Evolutionary conservation across 2,888 invertebrate genomes (phyloP).

Genomic region (Atherix ibis): DNA sequence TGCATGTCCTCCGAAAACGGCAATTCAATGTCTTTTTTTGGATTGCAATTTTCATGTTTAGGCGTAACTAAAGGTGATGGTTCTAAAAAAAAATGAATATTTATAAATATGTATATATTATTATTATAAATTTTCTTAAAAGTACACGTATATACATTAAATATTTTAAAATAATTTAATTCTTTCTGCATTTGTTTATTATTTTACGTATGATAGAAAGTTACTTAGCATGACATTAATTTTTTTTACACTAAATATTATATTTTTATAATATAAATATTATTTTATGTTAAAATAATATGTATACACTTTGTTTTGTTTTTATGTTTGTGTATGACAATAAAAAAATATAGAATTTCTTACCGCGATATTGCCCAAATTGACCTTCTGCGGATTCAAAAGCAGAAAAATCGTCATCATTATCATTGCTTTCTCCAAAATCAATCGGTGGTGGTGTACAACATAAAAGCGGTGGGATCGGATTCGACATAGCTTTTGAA

Average conservation of each 20-base stretch:
- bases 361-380: constrained; percentile 8
- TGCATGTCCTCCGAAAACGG: constrained; percentile 1
- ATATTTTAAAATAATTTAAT: too few species aligned
- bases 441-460: constrained; percentile 41
- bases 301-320: too few species aligned
- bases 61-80: constrained; percentile 7
- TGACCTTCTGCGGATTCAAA: constrained; percentile 17
- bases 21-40: not conserved
- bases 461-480: constrained; percentile 40
- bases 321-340: too few species aligned
- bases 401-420: constrained; percentile 28
- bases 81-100: constrained; percentile 4
- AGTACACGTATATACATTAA: too few species aligned
- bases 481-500: constrained; percentile 27
- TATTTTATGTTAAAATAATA: too few species aligned
- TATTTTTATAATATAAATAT: too few species aligned
- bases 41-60: not conserved
- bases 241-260: too few species aligned
- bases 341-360: too few species aligned
- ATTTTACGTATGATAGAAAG: too few species aligned
- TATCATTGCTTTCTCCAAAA: constrained; percentile 32
- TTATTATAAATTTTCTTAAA: too few species aligned
- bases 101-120: not conserved
- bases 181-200: too few species aligned
- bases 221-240: too few species aligned